These are phyloP conservation scores for Morone saxatilis DNA, from an alignment of 2,113 vertebrate species.

Conservation along the genomic window DNA sequence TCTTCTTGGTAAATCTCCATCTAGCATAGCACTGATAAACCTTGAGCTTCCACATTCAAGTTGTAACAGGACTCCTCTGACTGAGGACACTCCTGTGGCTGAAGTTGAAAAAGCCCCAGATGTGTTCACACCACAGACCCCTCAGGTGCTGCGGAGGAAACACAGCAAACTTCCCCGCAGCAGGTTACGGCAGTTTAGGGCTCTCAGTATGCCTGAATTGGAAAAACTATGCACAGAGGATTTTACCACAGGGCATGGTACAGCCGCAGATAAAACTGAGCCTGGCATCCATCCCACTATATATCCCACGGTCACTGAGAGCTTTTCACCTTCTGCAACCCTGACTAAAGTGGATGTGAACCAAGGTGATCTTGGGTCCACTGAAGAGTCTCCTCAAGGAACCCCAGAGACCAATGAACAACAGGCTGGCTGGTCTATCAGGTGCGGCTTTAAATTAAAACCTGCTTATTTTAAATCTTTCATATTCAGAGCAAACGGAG, in stretches of 20 bases:
- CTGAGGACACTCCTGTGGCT: constrained; percentile 21
- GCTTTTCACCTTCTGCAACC: background rate
- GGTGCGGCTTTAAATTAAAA: constrained; percentile 78
- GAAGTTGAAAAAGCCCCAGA: constrained; percentile 9
- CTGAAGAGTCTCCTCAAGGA: constrained; percentile 50
- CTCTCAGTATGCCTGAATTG: constrained; percentile 94
- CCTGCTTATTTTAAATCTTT: too few relatives aligned
- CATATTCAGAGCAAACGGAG: too few relatives aligned
- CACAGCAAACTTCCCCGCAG: constrained; percentile 78
- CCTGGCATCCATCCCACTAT: constrained; percentile 78
- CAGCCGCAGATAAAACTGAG: constrained; percentile 82
- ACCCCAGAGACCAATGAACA: constrained; percentile 10
- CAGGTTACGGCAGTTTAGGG: constrained; percentile 90
- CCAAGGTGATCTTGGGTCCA: constrained; percentile 29
- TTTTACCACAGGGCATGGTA: constrained; percentile 58
- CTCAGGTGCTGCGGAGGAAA: constrained; percentile 76
- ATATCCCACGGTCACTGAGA: background rate
- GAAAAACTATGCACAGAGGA: constrained; percentile 90
- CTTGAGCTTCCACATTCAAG: constrained; percentile 51
- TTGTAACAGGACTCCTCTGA: constrained; percentile 5
- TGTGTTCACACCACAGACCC: constrained; percentile 52
- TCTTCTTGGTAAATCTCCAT: constrained; percentile 69
- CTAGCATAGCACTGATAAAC: constrained; percentile 35
- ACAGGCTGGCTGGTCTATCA: constrained; percentile 86
- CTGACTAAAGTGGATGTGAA: constrained; percentile 29